A percentile compares a stretch with the other conserved stretches of the same genome.
Conservation (phyloP, 2,797 vertebrate species). For the Vespertilio murinus region DNA sequence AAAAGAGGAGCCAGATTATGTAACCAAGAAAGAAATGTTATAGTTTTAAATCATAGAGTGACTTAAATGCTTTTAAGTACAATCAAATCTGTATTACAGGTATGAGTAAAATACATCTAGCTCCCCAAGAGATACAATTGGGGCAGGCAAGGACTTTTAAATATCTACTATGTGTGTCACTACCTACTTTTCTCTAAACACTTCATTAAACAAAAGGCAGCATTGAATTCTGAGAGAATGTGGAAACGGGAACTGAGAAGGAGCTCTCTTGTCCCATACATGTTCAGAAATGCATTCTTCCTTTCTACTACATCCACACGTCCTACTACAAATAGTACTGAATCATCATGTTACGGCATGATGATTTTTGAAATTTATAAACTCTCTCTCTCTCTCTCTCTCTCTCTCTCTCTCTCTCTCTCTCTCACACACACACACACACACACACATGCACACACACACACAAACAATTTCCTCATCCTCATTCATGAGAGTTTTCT, state of each 20-base stretch:
- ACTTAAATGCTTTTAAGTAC: not conserved
- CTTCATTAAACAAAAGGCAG: not conserved
- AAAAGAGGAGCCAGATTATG: not conserved
- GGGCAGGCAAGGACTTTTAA: not conserved
- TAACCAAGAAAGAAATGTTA: not conserved
- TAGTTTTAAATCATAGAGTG: not conserved
- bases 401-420: too few relatives aligned
- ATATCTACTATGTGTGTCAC: not conserved
- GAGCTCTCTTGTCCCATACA: accelerated
- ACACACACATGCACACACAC: not conserved
- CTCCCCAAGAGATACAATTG: not conserved
- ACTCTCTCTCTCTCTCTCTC: too few relatives aligned
- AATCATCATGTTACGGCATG: not conserved
- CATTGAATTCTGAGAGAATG: not conserved
- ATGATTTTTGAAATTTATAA: not conserved
- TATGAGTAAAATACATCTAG: not conserved
- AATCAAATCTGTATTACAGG: not conserved
- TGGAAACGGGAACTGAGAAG: not conserved
- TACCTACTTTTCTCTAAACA: not conserved
- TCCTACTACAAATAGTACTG: not conserved
- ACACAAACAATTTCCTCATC: not conserved
- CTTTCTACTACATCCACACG: accelerated
- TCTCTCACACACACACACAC: too few relatives aligned
- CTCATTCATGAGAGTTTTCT: not conserved
- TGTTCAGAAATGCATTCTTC: not conserved